These are phyloP conservation scores for Lagopus leucura DNA, from an alignment of 2,113 vertebrate genomes.

Conservation along the genomic window DNA sequence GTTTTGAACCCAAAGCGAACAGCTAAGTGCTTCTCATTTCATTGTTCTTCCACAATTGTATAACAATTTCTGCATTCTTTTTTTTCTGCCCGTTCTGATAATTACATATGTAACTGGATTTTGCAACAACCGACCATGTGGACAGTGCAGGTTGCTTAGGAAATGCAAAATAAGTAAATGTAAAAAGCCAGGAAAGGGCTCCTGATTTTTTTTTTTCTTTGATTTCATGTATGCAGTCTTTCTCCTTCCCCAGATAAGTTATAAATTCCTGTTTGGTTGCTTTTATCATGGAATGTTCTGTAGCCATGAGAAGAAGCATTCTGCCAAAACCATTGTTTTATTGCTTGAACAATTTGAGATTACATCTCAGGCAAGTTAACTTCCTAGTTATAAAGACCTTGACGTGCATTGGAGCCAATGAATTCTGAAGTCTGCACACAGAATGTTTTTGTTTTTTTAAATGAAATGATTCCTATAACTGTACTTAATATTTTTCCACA, in stretches of 20 bases:
- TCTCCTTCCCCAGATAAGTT: not conserved
- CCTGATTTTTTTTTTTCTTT: not conserved
- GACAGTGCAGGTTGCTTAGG: not conserved
- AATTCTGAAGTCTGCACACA: not conserved
- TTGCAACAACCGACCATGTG: not conserved
- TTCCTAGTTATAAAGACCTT: not conserved
- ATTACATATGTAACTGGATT: not conserved
- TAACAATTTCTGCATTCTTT: not conserved
- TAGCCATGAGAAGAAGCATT: not conserved
- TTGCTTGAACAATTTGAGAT: not conserved
- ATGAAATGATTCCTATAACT: not conserved
- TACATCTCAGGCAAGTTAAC: not conserved
- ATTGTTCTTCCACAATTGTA: not conserved
- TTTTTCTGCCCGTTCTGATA: accelerated
- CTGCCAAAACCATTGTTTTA: not conserved
- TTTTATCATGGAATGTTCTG: not conserved
- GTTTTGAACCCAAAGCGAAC: not conserved
- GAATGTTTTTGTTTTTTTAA: not conserved
- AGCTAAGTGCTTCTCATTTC: not conserved
- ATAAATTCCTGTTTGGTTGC: not conserved
- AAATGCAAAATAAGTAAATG: not conserved
- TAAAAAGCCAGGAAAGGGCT: not conserved
- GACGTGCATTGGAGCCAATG: not conserved
- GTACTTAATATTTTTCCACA: not conserved
- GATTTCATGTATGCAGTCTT: not conserved